Base-by-base conservation (phyloP, 2,797 vertebrate genomes). In the Trematomus bernacchii region DNA sequence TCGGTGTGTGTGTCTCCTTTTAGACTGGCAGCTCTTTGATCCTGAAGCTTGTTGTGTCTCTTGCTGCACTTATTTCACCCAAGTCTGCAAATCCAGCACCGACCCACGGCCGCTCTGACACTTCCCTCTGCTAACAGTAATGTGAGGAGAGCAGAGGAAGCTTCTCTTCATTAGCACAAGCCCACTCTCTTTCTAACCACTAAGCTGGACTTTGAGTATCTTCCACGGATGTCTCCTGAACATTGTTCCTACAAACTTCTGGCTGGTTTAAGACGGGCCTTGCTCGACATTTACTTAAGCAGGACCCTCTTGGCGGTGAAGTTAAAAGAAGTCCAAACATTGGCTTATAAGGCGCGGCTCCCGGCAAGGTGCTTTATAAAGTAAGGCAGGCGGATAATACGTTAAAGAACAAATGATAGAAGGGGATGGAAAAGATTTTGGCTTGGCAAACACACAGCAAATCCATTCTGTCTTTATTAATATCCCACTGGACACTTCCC, bases 321-420 rank as follows among this genome's bases (percentile, higher is more conserved):
- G 83, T 88, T 89, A 84, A 87, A 90, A 87, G 82, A 74, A 92
- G 83, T 87, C 89, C 85, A 94, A 94, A 94, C 91, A 94, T 94
- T 92, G 89, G 87, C 92, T 93, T 94, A 93, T 94, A 93, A 93
- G 92, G 92, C 64, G 87, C 77, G 82, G 85, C 84, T 86, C 78
- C 60, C n/a, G 0, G 67, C 21, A 87, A 88, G 91, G 89, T 91
- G 90, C 88, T 91, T 90, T 80, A 82, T 77, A 62, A 76, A 88
- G 78, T 78, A 51, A 72, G 67, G 63, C 79, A 69, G 83, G 66
- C 14, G 80, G 73, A 90, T 53, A 81, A 80, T 71, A 76, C 55
- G 78, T 76, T 77, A 79, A 84, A 78, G 71, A 84, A 77, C 10
- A 40, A 86, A 75, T 73, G 42, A 71, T 48, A 61, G 60, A 86